Evolutionary conservation across 1,140 invertebrate genomes (phyloP).

Genomic region (Drosophila insularis): DNA sequence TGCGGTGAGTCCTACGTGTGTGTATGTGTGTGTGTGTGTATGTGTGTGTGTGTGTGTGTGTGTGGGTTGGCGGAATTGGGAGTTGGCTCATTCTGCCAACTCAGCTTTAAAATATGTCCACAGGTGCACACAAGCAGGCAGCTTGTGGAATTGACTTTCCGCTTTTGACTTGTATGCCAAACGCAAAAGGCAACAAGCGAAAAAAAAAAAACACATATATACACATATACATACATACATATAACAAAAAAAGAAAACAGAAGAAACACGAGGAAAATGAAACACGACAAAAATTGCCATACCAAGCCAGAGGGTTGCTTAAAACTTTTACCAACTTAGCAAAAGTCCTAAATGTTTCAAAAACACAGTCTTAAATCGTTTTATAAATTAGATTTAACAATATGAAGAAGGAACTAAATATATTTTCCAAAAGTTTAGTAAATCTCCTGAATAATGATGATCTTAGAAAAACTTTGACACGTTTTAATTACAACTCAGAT

Average conservation of each 20-base stretch:
- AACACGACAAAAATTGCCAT: slow-evolving; percentile 6
- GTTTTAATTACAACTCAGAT: no score
- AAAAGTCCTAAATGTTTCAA: no score
- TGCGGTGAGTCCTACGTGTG: not conserved
- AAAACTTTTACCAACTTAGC: not conserved
- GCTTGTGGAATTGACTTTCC: slow-evolving; percentile 67
- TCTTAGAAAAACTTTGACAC: no score
- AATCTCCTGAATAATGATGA: no score
- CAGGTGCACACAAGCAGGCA: slow-evolving; percentile 57
- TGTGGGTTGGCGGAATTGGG: not conserved
- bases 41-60: not conserved
- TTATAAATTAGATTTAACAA: no score
- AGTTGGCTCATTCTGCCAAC: slow-evolving; percentile 19
- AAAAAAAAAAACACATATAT: slow-evolving; percentile 30
- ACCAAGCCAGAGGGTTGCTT: not conserved
- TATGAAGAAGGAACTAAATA: no score
- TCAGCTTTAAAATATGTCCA: slow-evolving; percentile 75
- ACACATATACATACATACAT: no score
- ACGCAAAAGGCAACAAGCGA: slow-evolving; percentile 35
- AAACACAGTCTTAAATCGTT: no score
- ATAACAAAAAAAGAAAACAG: slow-evolving; percentile 29
- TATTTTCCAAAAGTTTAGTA: no score
- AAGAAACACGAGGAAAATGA: slow-evolving; percentile 26
- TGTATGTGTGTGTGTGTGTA: not conserved
- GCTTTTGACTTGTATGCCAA: slow-evolving; percentile 70